phyloP scores from a whole-genome alignment of 2,113 vertebrate genomes.

The Pleuronectes platessa region DNA sequence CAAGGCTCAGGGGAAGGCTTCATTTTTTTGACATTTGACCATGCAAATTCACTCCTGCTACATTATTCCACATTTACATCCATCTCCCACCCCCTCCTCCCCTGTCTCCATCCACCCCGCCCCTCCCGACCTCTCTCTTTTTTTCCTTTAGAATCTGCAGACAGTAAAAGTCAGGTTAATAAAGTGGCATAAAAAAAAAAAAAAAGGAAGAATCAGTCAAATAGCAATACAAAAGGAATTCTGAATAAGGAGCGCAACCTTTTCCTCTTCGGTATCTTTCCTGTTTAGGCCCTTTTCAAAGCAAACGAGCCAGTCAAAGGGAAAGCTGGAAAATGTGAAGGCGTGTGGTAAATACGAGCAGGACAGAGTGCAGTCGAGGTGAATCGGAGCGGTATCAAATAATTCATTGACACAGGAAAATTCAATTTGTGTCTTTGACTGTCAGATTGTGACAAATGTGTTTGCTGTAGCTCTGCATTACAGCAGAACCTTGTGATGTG shows the following conservation, averaged over 20 bases:
- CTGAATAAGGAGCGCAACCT: conserved; percentile 78
- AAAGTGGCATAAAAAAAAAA: conserved; percentile 82
- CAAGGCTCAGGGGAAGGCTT: conserved; percentile 97
- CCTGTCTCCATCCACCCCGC: conserved; percentile 57
- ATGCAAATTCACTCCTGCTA: conserved; percentile 99
- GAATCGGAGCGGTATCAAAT: conserved; percentile 57
- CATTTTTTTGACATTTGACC: conserved; percentile 99
- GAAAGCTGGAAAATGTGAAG: conserved; percentile 55
- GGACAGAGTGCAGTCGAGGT: conserved; percentile 31
- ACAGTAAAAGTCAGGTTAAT: conserved; percentile 87
- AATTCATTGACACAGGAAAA: conserved; percentile 70
- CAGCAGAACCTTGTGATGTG: conserved; percentile 16
- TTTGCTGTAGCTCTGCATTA: conserved; percentile 15
- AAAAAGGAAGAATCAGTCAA: conserved; percentile 76
- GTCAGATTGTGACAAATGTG: conserved; percentile 53
- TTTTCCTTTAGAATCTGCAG: conserved; percentile 77
- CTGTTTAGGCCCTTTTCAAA: conserved; percentile 28
- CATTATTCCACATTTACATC: conserved; percentile 99
- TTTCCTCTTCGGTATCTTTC: conserved; percentile 52
- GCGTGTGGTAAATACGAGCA: conserved; percentile 51
- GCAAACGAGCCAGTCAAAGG: conserved; percentile 56
- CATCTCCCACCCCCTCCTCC: conserved; percentile 81
- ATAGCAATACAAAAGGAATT: conserved; percentile 87
- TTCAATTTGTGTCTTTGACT: conserved; percentile 58
- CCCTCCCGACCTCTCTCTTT: conserved; percentile 39